Evolutionary conservation across 35 echinoderm and acorn worm genomes (phyloP).

Genomic region (Hemicentrotus pulcherrimus): DNA sequence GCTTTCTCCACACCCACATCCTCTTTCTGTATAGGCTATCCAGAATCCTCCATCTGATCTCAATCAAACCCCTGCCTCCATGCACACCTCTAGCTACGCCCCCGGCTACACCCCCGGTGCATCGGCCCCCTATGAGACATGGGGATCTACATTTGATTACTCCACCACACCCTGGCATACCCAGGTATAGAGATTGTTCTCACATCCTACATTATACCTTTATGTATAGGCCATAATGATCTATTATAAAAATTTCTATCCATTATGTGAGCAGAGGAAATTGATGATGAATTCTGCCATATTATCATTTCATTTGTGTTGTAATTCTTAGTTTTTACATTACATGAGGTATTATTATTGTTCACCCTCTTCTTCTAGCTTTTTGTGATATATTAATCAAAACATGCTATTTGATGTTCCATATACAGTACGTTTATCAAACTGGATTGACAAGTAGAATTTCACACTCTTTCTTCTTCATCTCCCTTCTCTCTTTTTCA

Average conservation of each 20-base stretch:
- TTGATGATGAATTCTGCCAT: neutral
- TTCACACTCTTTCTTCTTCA: too few relatives aligned
- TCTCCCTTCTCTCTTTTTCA: too few relatives aligned
- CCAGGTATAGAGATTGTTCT: constrained; percentile 7
- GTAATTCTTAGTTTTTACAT: too few relatives aligned
- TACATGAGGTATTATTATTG: too few relatives aligned
- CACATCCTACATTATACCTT: too few relatives aligned
- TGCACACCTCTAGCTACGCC: constrained; percentile 36
- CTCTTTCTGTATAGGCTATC: neutral
- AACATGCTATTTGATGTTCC: too few relatives aligned
- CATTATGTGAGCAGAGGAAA: neutral
- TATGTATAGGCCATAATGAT: neutral
- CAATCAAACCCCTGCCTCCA: neutral
- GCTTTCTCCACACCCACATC: neutral
- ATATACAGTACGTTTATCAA: too few relatives aligned
- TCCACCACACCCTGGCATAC: constrained; percentile 19
- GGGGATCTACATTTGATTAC: constrained; percentile 83
- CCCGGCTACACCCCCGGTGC: neutral
- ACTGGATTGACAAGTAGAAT: too few relatives aligned
- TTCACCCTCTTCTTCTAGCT: too few relatives aligned
- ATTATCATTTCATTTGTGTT: too few relatives aligned
- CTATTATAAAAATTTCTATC: neutral
- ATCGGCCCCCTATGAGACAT: constrained; percentile 48
- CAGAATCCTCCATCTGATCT: constrained; percentile 23
- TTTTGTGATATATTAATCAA: too few relatives aligned